Conservation (phyloP, 64 coral and sea anemone genomes). For the Montipora capricornis region DNA sequence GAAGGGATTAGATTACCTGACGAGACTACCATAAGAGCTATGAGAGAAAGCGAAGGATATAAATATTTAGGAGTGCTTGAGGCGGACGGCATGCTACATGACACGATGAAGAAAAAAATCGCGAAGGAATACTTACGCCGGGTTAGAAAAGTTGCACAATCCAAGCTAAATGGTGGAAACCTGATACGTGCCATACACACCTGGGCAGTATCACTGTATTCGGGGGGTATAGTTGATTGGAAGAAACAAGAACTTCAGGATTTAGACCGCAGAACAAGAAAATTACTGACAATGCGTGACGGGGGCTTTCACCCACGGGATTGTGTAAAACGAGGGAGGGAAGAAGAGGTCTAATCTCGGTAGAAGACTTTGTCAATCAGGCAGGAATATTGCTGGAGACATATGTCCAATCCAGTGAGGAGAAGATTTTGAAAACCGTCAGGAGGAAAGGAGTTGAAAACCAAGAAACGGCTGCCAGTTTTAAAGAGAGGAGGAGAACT, state of each 20-base stretch:
- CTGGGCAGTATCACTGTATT: not conserved
- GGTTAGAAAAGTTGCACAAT: not conserved
- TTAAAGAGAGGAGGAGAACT: not conserved
- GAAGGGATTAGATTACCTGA: conserved; percentile 41
- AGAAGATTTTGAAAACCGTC: no score
- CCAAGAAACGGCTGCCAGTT: not conserved
- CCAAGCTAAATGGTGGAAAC: conserved; percentile 36
- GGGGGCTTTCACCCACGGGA: no score
- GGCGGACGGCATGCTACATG: conserved; percentile 3
- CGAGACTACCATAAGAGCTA: conserved; percentile 1
- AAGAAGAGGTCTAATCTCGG: no score
- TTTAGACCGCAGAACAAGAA: not conserved
- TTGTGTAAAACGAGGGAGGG: no score
- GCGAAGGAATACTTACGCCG: conserved; percentile 22
- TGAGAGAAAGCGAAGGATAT: conserved; percentile 7
- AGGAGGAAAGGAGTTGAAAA: no score
- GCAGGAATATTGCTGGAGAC: no score
- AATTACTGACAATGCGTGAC: not conserved
- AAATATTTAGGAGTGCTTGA: conserved; percentile 40
- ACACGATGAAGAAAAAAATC: conserved; percentile 31
- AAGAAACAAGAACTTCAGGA: not conserved
- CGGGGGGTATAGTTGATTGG: no score
- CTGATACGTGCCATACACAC: conserved; percentile 47
- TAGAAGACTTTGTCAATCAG: no score
- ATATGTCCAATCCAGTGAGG: no score